These are phyloP conservation scores for Diloba caeruleocephala DNA, from an alignment of 2,888 invertebrate genomes.

Conservation along the genomic window DNA sequence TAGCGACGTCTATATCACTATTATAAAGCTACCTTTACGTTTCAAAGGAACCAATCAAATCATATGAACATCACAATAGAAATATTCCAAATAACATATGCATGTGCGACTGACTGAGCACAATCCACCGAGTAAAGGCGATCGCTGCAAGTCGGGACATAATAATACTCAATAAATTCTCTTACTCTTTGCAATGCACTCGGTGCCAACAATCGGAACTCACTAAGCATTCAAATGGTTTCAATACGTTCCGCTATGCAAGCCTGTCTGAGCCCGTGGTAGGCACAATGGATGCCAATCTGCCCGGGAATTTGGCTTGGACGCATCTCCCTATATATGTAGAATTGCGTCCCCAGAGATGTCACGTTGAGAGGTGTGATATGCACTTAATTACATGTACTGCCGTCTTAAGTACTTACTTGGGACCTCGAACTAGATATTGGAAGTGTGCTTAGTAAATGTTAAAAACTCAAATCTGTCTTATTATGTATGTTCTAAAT, in stretches of 20 bases:
- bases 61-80: conserved; percentile 4
- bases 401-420: conserved; percentile 12
- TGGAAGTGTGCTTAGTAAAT: not conserved
- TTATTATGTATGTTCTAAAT: conserved; percentile 5
- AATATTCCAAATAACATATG: conserved; percentile 6
- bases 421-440: not conserved
- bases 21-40: not conserved
- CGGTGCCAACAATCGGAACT: conserved; percentile 73
- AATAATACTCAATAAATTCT: conserved; percentile 51
- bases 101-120: conserved; percentile 13
- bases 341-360: conserved; percentile 30
- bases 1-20: no score
- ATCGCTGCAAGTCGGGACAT: conserved; percentile 32
- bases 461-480: not conserved
- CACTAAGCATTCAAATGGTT: conserved; percentile 80
- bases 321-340: conserved; percentile 60
- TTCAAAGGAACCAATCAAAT: conserved; percentile 2
- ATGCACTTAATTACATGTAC: conserved; percentile 49
- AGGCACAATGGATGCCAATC: conserved; percentile 84
- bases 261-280: conserved; percentile 59
- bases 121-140: conserved; percentile 25
- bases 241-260: conserved; percentile 75
- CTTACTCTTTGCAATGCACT: conserved; percentile 51
- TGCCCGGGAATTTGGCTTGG: conserved; percentile 78
- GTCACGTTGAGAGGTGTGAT: conserved; percentile 39